Base-by-base conservation (phyloP, 23 tunicate genomes). In the Clavelina lepadiformis region DNA sequence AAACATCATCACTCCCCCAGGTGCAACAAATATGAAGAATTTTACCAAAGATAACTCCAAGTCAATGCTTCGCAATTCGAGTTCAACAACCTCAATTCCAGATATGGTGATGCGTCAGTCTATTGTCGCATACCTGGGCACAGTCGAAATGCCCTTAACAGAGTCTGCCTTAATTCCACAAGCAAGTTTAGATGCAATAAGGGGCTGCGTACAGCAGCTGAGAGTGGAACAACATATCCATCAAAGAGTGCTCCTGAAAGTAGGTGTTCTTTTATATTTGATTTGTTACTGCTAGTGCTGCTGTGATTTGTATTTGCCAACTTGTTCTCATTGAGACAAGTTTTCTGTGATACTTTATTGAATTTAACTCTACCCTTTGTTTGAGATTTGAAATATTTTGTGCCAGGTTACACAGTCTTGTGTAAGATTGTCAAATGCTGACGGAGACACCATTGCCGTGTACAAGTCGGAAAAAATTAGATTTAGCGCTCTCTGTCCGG, bases 221-320 rank as follows among this genome's bases (percentile, higher is more conserved):
- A 76, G 93, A 51, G 33, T 53, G 38, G 93, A 84, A 47, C 93
- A 84, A 44, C 82, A 84, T 27, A 84, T 84, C 30, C 93, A 84
- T 32, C 93, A 76, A 25, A 62, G 93, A 56, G 93, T 84, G 19
- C 31, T 84, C 45, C 35, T 84, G 56, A 84, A 78, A 72, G 83
- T 84, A 32, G 37, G 0, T 8, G 19, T 31, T 8, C 18, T 25
- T 22, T 13, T 13, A 11, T 53, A 6, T 11, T 53, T 53, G 59
- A 41, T 15, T 41, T n/a, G n/a, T n/a, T n/a, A n/a, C n/a, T n/a
- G n/a, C n/a, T n/a, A n/a, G n/a, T n/a, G n/a, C n/a, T n/a, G n/a
- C n/a, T n/a, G n/a, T n/a, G n/a, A n/a, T n/a, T n/a, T n/a, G n/a
- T n/a, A n/a, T n/a, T n/a, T n/a, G n/a, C n/a, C n/a, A n/a, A n/a